Conservation (phyloP, 1,140 invertebrate species). For the Drosophila athabasca region DNA sequence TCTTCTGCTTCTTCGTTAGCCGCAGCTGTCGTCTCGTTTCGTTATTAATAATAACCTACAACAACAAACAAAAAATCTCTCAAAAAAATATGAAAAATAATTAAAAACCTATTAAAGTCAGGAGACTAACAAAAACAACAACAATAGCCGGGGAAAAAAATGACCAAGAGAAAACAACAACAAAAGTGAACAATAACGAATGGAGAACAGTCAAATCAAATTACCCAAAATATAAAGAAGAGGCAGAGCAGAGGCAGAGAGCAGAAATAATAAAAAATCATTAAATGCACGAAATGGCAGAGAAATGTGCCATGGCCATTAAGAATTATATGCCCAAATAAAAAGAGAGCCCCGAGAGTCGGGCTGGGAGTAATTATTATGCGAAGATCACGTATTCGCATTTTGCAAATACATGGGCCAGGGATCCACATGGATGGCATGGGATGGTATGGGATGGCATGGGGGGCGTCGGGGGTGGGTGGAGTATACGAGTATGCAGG, state of each 20-base stretch:
- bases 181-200: conserved; percentile 70
- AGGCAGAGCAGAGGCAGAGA: neutral
- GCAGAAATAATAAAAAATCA: conserved; percentile 71
- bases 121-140: conserved; percentile 36
- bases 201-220: conserved; percentile 78
- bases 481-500: conserved; percentile 24
- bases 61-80: conserved; percentile 12
- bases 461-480: neutral
- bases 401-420: conserved; percentile 61
- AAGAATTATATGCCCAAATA: conserved; percentile 67
- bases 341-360: conserved; percentile 29
- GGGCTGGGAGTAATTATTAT: conserved; percentile 73
- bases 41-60: conserved; percentile 31
- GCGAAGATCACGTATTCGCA: conserved; percentile 79
- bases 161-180: conserved; percentile 11
- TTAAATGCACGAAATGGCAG: conserved; percentile 80
- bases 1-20: conserved; percentile 43
- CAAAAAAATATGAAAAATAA: conserved; percentile 63
- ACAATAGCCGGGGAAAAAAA: neutral
- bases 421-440: conserved; percentile 3
- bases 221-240: conserved; percentile 71
- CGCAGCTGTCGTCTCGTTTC: conserved; percentile 50
- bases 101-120: conserved; percentile 75
- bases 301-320: conserved; percentile 80
- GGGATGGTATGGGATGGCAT: too few relatives aligned